These are phyloP conservation scores for Cynaeus angustus DNA, from an alignment of 2,888 invertebrate genomes.

Conservation along the genomic window DNA sequence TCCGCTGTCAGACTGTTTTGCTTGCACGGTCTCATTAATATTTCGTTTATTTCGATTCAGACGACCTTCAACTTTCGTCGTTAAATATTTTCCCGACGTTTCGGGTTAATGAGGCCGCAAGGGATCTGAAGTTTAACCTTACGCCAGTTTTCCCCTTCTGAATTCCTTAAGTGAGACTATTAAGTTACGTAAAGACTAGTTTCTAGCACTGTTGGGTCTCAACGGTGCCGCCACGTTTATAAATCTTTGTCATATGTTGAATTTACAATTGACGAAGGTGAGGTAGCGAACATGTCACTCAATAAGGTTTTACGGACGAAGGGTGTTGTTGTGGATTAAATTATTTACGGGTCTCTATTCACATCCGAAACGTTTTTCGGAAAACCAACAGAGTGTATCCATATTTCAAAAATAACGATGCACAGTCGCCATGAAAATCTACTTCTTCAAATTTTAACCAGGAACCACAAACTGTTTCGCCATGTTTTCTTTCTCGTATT, in stretches of 20 bases:
- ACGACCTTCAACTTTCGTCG: conserved; percentile 38
- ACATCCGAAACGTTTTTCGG: conserved; percentile 8
- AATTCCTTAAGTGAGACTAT: conserved; percentile 33
- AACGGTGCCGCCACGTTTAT: conserved; percentile 21
- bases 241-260: conserved; percentile 37
- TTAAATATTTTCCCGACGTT: conserved; percentile 43
- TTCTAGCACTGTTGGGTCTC: conserved; percentile 30
- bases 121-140: conserved; percentile 40
- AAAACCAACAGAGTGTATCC: background rate
- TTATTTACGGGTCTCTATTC: conserved; percentile 16
- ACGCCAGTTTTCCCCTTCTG: conserved; percentile 30
- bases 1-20: conserved; percentile 26
- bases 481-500: no score
- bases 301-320: conserved; percentile 7
- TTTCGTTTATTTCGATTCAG: conserved; percentile 34
- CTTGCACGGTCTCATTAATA: conserved; percentile 32
- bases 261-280: conserved; percentile 23
- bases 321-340: conserved; percentile 15
- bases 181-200: conserved; percentile 44
- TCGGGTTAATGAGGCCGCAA: conserved; percentile 44
- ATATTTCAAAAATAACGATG: background rate
- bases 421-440: no score
- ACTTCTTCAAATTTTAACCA: no score
- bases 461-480: no score
- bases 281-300: conserved; percentile 1